phyloP scores from a whole-genome alignment of 2,888 invertebrate species.

The Diaphora mendica region DNA sequence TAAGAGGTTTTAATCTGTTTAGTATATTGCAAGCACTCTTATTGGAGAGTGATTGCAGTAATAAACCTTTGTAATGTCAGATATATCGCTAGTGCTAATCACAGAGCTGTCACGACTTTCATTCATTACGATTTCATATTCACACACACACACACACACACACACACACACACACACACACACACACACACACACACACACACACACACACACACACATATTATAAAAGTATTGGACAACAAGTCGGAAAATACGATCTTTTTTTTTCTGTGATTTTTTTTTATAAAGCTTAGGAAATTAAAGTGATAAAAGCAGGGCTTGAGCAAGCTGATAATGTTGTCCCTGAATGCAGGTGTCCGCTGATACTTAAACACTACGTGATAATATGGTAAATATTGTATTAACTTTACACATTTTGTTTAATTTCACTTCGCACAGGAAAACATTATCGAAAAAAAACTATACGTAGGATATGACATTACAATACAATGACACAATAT shows the following conservation, averaged over 20 bases:
- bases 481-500: not conserved
- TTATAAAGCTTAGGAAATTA: not conserved
- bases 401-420: not conserved
- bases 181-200: not conserved
- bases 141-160: not conserved
- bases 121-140: not conserved
- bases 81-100: not conserved
- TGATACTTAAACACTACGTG: slow-evolving; percentile 11
- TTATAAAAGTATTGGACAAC: not conserved
- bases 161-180: not conserved
- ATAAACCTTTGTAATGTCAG: too few species aligned
- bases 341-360: slow-evolving; percentile 15
- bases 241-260: not conserved
- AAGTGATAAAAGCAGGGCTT: not conserved
- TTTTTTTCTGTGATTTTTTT: not conserved
- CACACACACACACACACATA: not conserved
- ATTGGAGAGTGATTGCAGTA: too few species aligned
- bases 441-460: not conserved
- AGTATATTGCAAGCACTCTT: too few species aligned
- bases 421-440: not conserved
- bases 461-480: not conserved
- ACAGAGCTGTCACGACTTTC: not conserved
- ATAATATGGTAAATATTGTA: slow-evolving; percentile 7
- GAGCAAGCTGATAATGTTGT: not conserved
- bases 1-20: too few species aligned